phyloP scores from a whole-genome alignment of 2,888 invertebrate species.

The Galerucella nymphaeae region DNA sequence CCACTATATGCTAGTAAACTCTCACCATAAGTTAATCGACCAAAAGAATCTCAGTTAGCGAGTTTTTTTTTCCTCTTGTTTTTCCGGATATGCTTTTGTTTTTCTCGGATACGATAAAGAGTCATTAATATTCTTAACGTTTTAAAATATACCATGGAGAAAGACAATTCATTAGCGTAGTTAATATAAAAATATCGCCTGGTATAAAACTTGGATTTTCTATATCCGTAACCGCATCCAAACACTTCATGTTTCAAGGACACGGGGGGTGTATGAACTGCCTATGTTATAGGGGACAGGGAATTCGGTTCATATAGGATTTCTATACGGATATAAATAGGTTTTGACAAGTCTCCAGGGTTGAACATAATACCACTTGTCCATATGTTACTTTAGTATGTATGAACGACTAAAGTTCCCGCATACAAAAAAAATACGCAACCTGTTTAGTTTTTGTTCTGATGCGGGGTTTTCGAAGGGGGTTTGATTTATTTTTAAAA shows the following conservation, averaged over 20 bases:
- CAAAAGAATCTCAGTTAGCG: constrained; percentile 51
- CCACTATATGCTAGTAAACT: constrained; percentile 56
- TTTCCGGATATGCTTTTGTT: constrained; percentile 16
- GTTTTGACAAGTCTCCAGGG: constrained; percentile 64
- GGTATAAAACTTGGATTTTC: background rate
- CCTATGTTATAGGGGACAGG: constrained; percentile 38
- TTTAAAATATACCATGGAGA: background rate
- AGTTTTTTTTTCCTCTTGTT: constrained; percentile 22
- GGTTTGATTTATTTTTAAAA: no score
- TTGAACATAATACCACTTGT: constrained; percentile 66
- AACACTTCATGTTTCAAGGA: constrained; percentile 11
- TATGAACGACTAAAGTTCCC: constrained; percentile 44
- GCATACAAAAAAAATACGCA: constrained; percentile 23
- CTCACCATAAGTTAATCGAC: constrained; percentile 58
- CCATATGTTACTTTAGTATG: constrained; percentile 60
- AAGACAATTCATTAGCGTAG: background rate
- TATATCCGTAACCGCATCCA: constrained; percentile 8
- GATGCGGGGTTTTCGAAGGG: background rate
- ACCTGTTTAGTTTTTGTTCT: constrained; percentile 43
- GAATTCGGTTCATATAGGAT: constrained; percentile 51
- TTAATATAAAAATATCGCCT: background rate
- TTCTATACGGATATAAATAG: constrained; percentile 62
- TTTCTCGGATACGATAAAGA: background rate
- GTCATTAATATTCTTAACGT: constrained; percentile 13
- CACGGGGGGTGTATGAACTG: background rate